A percentile compares a stretch with the other conserved stretches of the same genome.
phyloP scores from a whole-genome alignment of 2,888 invertebrate genomes.

The Cephonodes hylas region DNA sequence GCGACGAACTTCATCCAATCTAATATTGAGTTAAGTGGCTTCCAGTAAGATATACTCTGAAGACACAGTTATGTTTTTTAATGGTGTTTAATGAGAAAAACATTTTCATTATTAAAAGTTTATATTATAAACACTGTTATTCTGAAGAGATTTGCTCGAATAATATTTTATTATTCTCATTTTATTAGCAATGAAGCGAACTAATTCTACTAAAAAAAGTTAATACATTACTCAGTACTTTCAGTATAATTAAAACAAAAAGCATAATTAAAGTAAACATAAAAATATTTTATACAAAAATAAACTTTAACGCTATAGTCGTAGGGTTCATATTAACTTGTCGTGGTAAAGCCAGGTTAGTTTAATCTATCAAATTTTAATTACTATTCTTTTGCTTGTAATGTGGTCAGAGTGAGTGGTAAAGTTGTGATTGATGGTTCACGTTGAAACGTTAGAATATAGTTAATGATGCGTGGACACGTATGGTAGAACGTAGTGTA shows the following conservation, averaged over 20 bases:
- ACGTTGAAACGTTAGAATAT: background rate
- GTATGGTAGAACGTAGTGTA: background rate
- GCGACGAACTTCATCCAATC: too few relatives aligned
- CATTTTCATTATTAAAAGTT: too few relatives aligned
- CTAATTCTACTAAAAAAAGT: background rate
- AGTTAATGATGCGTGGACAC: constrained; percentile 3
- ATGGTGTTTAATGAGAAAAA: too few relatives aligned
- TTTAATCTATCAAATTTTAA: constrained; percentile 2
- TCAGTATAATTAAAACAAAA: background rate
- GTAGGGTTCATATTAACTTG: background rate
- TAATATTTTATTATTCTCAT: background rate
- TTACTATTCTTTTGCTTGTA: constrained; percentile 1
- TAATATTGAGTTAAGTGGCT: too few relatives aligned
- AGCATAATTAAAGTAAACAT: background rate
- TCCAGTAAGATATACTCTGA: too few relatives aligned
- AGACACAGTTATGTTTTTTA: too few relatives aligned
- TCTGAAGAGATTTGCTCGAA: background rate
- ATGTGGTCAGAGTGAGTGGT: background rate
- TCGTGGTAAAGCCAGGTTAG: background rate
- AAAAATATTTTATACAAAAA: background rate
- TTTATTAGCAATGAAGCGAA: background rate
- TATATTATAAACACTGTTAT: too few relatives aligned
- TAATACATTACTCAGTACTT: background rate
- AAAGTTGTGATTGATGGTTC: constrained; percentile 3
- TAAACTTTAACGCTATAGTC: background rate